A percentile compares a stretch with the other conserved stretches of the same genome.
Evolutionary conservation across 2,113 vertebrate species (phyloP).

Genomic region (Upupa epops): DNA sequence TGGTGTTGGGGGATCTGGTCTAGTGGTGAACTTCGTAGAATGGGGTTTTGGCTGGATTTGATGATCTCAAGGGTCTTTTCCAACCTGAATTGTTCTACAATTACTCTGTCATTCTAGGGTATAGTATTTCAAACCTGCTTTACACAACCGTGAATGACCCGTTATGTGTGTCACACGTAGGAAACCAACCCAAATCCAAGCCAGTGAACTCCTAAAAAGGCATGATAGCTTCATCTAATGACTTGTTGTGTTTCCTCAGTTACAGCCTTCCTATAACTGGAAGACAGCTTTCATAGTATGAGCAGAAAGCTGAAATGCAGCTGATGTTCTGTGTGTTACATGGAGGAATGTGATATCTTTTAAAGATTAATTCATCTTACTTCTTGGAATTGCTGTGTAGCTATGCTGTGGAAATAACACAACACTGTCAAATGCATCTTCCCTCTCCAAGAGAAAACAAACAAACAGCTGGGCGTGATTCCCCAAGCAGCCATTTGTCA

Average conservation of each 20-base stretch:
- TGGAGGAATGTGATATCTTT: neutral
- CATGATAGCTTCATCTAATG: neutral
- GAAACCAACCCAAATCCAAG: neutral
- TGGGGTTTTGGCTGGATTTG: too few species aligned
- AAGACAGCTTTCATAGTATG: neutral
- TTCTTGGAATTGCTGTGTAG: slow-evolving; percentile 12
- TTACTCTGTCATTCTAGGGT: neutral
- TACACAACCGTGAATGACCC: neutral
- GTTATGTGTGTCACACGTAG: neutral
- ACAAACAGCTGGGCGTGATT: slow-evolving; percentile 31
- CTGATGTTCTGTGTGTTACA: neutral
- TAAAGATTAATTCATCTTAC: slow-evolving; percentile 10
- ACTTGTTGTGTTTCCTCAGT: neutral
- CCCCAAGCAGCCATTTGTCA: neutral
- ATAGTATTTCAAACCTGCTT: neutral
- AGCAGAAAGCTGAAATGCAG: neutral
- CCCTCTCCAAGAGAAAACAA: slow-evolving; percentile 6
- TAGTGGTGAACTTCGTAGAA: too few species aligned
- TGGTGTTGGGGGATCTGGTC: too few species aligned
- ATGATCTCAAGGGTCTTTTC: too few species aligned
- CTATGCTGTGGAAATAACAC: neutral
- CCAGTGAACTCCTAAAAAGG: neutral
- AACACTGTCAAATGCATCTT: neutral
- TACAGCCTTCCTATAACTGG: neutral
- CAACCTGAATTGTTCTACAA: too few species aligned